Conservation (phyloP, 2,113 vertebrate species). For the Mormoops blainvillei region DNA sequence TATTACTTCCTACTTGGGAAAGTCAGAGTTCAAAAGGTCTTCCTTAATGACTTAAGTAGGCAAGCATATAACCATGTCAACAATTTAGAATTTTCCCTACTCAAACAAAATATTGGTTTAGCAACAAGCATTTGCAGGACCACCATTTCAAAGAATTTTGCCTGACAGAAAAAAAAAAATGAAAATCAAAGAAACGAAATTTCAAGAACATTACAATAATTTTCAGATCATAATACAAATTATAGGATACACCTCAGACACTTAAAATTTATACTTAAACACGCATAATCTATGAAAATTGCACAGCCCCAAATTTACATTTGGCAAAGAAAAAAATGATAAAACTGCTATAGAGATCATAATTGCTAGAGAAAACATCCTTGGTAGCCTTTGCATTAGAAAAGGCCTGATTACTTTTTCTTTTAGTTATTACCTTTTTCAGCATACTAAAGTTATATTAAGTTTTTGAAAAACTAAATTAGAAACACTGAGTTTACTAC, state of each 20-base stretch:
- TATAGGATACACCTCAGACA: background rate
- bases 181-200: background rate
- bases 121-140: background rate
- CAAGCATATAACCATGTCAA: background rate
- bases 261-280: background rate
- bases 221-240: background rate
- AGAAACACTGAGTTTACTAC: background rate
- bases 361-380: background rate
- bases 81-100: background rate
- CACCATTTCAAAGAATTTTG: background rate
- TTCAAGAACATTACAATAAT: background rate
- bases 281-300: background rate
- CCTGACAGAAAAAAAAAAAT: background rate
- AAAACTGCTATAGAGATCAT: background rate
- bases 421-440: background rate
- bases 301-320: background rate
- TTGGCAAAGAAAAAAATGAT: background rate
- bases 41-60: background rate
- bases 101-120: background rate
- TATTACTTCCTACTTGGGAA: slow-evolving; percentile 26
- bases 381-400: background rate
- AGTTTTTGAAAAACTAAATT: background rate
- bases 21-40: background rate
- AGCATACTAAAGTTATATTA: background rate
- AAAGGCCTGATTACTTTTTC: background rate